Evolutionary conservation across 2,888 invertebrate genomes (phyloP).

Genomic region (Celastrina argiolus): DNA sequence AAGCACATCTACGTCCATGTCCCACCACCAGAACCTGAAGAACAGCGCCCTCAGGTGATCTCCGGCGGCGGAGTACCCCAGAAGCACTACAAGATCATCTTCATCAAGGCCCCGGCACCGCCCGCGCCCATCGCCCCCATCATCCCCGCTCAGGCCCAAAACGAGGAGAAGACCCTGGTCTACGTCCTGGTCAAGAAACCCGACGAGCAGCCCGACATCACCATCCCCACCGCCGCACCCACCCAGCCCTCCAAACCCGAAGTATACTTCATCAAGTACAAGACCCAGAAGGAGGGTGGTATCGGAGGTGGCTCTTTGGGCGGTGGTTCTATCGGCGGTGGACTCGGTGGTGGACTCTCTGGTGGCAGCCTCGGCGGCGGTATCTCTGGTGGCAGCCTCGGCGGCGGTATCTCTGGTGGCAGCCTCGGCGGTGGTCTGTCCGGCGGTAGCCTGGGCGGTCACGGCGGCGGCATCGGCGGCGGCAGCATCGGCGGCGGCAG

Average conservation of each 20-base stretch:
- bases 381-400: conserved; percentile 42
- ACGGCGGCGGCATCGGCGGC: conserved; percentile 44
- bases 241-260: conserved; percentile 89
- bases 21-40: conserved; percentile 88
- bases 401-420: conserved; percentile 41
- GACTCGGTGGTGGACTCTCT: conserved; percentile 43
- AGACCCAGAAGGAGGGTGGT: conserved; percentile 80
- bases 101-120: conserved; percentile 89
- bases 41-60: conserved; percentile 81
- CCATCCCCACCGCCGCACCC: conserved; percentile 83
- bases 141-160: conserved; percentile 84
- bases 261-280: conserved; percentile 91
- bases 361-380: conserved; percentile 42
- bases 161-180: conserved; percentile 88
- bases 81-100: conserved; percentile 91
- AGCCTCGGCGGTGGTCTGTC: conserved; percentile 43
- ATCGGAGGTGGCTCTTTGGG: conserved; percentile 45
- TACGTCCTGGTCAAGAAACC: conserved; percentile 91
- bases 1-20: conserved; percentile 91
- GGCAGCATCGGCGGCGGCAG: conserved; percentile 42
- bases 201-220: conserved; percentile 89
- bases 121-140: conserved; percentile 86
- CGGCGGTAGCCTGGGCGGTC: conserved; percentile 47
- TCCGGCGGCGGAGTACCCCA: conserved; percentile 81
- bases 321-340: conserved; percentile 47